phyloP scores from a whole-genome alignment of 1,140 invertebrate species.

The Temnothorax nylanderi region DNA sequence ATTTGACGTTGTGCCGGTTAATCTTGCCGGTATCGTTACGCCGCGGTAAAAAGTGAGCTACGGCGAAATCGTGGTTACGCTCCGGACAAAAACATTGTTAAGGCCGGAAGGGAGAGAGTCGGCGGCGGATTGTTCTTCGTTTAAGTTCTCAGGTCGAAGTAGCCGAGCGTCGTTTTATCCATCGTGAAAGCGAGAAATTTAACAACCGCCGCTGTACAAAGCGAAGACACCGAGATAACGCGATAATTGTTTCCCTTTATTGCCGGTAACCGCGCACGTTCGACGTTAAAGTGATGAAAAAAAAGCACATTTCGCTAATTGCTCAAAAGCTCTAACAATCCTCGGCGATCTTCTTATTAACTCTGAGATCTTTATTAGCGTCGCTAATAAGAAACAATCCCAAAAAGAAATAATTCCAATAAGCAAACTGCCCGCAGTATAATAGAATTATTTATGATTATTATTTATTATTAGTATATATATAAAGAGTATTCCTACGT shows the following conservation, averaged over 20 bases:
- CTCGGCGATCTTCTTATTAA: background rate
- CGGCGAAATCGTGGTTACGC: constrained; percentile 56
- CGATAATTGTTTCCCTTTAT: constrained; percentile 50
- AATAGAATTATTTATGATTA: too few relatives aligned
- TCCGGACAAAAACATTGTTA: constrained; percentile 40
- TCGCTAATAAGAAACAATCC: background rate
- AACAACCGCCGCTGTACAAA: constrained; percentile 50
- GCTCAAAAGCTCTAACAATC: background rate
- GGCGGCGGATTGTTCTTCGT: constrained; percentile 55
- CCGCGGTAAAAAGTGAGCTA: constrained; percentile 55
- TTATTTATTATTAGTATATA: too few relatives aligned
- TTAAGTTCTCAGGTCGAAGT: constrained; percentile 60
- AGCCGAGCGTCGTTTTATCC: constrained; percentile 40
- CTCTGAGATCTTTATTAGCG: background rate
- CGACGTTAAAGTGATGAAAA: constrained; percentile 41
- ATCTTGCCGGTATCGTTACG: constrained; percentile 64
- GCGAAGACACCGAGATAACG: constrained; percentile 49
- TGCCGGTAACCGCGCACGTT: constrained; percentile 1
- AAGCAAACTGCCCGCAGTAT: too few relatives aligned
- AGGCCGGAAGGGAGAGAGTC: constrained; percentile 51
- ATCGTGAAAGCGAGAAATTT: constrained; percentile 56
- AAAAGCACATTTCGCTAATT: background rate
- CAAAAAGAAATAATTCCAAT: too few relatives aligned
- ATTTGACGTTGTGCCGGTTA: constrained; percentile 63
- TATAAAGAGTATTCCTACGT: too few relatives aligned